Evolutionary conservation across 2,888 invertebrate species (phyloP).

Genomic region (Lasioglossum vierecki): DNA sequence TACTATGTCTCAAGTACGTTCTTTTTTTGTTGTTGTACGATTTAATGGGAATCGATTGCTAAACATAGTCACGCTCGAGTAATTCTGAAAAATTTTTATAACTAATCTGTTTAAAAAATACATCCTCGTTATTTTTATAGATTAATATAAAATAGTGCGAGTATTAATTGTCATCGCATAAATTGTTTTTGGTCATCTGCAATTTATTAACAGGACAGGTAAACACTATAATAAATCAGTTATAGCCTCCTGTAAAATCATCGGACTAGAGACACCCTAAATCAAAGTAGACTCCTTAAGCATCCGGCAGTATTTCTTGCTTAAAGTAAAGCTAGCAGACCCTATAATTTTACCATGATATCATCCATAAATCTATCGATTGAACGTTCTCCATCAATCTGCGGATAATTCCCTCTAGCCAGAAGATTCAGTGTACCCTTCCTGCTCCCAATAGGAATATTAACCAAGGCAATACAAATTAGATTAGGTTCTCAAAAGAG

Average conservation of each 20-base stretch:
- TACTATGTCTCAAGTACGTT: not conserved
- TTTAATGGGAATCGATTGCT: not conserved
- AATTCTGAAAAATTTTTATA: not conserved
- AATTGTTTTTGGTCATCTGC: not conserved
- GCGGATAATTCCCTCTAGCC: not conserved
- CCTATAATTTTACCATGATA: not conserved
- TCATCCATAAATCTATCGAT: not conserved
- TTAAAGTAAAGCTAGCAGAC: not conserved
- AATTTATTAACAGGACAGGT: conserved; percentile 14
- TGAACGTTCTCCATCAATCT: not conserved
- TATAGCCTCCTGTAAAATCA: not conserved
- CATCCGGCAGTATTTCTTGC: not conserved
- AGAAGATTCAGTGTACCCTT: not conserved
- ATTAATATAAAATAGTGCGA: not conserved
- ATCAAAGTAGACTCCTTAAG: not conserved
- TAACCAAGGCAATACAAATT: not conserved
- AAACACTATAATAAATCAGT: not conserved
- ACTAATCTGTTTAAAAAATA: not conserved
- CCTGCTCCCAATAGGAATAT: not conserved
- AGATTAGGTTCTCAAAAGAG: not conserved
- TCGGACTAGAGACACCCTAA: conserved; percentile 2
- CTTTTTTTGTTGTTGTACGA: no score
- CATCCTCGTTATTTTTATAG: no score
- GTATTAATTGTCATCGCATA: not conserved
- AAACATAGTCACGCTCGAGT: not conserved